Conservation (phyloP, 2,888 invertebrate species). For the Orchesellides sinensis region DNA sequence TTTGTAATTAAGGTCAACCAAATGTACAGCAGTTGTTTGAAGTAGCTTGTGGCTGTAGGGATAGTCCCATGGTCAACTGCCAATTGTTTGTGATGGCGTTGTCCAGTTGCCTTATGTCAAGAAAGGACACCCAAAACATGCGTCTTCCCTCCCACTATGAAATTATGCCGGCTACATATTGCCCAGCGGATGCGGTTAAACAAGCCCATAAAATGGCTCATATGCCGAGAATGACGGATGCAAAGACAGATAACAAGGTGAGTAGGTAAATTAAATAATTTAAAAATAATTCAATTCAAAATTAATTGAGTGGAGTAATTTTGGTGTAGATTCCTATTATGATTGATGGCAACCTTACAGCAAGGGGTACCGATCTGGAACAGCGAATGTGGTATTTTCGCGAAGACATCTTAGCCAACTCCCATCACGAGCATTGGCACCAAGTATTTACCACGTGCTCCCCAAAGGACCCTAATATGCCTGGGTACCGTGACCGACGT, state of each 20-base stretch:
- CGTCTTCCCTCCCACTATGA: conserved; percentile 86
- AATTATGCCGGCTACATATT: conserved; percentile 89
- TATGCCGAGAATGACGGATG: conserved; percentile 24
- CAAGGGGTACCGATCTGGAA: conserved; percentile 85
- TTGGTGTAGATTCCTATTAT: conserved; percentile 74
- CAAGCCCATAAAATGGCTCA: conserved; percentile 61
- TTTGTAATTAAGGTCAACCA: conserved; percentile 46
- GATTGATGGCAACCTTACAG: conserved; percentile 81
- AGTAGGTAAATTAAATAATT: conserved; percentile 1
- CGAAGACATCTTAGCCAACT: conserved; percentile 87
- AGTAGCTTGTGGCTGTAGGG: conserved; percentile 67
- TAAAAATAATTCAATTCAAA: conserved; percentile 14
- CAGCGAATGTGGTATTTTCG: conserved; percentile 89
- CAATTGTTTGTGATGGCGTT: conserved; percentile 85
- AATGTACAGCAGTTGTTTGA: conserved; percentile 49
- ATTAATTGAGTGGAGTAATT: not conserved
- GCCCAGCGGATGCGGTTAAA: conserved; percentile 48
- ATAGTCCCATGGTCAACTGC: conserved; percentile 63
- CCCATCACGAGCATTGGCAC: conserved; percentile 95
- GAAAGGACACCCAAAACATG: conserved; percentile 84
- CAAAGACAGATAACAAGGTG: not conserved
- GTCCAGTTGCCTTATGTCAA: conserved; percentile 86
- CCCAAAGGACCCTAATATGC: conserved; percentile 79
- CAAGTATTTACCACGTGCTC: conserved; percentile 84
- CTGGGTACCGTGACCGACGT: conserved; percentile 83